Evolutionary conservation across 2,113 vertebrate genomes (phyloP), one percentile per base, ranked within the genome.

Genomic region (Psephotus haematonotus): DNA sequence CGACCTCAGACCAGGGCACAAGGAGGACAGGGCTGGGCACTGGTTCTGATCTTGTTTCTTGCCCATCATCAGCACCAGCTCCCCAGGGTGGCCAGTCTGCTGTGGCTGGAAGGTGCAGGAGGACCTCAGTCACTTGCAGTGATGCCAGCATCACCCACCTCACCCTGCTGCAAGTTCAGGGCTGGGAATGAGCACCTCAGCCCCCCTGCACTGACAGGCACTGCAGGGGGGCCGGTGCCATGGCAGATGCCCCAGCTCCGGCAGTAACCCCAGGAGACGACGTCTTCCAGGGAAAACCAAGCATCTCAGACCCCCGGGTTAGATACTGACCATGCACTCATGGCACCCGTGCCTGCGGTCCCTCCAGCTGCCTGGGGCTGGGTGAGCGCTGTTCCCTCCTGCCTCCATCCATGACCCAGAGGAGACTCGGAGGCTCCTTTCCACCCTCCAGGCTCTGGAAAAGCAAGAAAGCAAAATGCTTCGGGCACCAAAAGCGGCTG

Each of bases 211-310:
- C 47, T 27, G 37, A n/a, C 13, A 41, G 65, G 35, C 23, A 7
- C 49, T 39, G 13, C 39, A 0, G 7, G 52, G 74, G 37, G 3
- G 25, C 55, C 16, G 18, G 27, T 11, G 29, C 39, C 62, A 28
- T 28, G 78, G 57, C 17, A 19, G 8, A 9, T 44, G 39, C 15
- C 31, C 23, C 70, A 8, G 2, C 23, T 37, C 33, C 2, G 0
- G 46, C 59, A 37, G 68, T 0, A 6, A 12, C 46, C 52, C 18
- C 2, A 4, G 50, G 57, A 43, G 8, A 35, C 0, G 2, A 22
- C 1, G 17, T 13, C 9, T 29, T 35, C 33, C 71, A 39, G 47
- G 28, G 37, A 15, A 53, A 49, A 67, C 16, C 1, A 5, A 63
- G 49, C 14, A 18, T 17, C 18, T n/a, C 29, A 7, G 22, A 24